These are phyloP conservation scores for Macropus fuliginosus DNA, from an alignment of 2,797 vertebrate genomes.

Conservation along the genomic window DNA sequence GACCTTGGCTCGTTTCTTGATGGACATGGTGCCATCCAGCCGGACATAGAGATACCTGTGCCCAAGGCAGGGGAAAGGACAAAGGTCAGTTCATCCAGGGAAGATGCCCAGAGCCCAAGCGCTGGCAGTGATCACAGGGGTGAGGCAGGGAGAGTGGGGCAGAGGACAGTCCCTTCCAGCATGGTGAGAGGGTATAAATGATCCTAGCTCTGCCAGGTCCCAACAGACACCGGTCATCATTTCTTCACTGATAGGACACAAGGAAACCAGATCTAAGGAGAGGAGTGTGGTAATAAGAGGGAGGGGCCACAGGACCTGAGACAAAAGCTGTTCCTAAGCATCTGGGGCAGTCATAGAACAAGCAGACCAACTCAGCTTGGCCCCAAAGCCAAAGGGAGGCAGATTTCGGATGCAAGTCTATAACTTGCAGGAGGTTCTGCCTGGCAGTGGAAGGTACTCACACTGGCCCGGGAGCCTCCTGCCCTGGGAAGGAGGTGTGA, in stretches of 20 bases:
- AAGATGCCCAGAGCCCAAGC: constrained; percentile 27
- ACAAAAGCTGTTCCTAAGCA: background rate
- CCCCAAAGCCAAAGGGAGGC: background rate
- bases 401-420: background rate
- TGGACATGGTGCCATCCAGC: constrained; percentile 98
- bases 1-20: constrained; percentile 97
- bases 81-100: constrained; percentile 46
- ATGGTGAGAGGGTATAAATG: background rate
- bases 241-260: background rate
- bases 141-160: background rate
- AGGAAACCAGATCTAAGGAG: background rate
- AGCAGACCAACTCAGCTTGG: background rate
- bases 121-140: background rate
- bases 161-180: too few relatives aligned
- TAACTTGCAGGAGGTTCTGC: too few relatives aligned
- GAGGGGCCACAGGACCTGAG: background rate
- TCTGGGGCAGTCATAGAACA: background rate
- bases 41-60: constrained; percentile 95
- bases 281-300: background rate
- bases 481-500: too few relatives aligned
- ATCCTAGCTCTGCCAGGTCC: background rate
- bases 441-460: too few relatives aligned
- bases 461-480: too few relatives aligned
- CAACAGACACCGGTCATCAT: background rate
- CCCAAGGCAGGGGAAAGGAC: background rate